phyloP scores from a whole-genome alignment of 2,797 vertebrate genomes.

The Onychomys leucogaster region DNA sequence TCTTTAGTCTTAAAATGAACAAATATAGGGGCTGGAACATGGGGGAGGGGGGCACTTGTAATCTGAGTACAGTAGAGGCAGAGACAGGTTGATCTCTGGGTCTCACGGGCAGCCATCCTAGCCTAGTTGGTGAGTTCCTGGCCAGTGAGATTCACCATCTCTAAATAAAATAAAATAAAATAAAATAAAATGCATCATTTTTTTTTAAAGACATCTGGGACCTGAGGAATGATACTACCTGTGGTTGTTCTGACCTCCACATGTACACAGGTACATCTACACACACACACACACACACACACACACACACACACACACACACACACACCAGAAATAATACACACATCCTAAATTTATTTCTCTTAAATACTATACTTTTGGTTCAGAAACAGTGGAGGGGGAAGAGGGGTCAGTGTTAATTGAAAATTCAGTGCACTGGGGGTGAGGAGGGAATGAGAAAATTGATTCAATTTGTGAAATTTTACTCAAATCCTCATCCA shows the following conservation, averaged over 20 bases:
- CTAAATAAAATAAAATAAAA: background rate
- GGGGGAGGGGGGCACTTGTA: too few relatives aligned
- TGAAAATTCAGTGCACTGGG: background rate
- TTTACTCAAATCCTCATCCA: background rate
- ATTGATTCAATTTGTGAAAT: background rate
- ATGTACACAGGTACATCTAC: background rate
- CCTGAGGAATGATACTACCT: background rate
- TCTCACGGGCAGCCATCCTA: too few relatives aligned
- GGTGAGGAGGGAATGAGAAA: background rate
- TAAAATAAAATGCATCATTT: background rate
- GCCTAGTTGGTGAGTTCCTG: background rate
- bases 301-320: too few relatives aligned
- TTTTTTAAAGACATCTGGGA: background rate
- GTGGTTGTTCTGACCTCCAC: background rate
- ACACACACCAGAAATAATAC: background rate
- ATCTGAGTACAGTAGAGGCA: background rate
- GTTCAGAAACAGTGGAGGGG: background rate
- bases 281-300: too few relatives aligned
- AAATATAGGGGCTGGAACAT: background rate
- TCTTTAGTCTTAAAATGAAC: background rate
- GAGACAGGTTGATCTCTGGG: background rate
- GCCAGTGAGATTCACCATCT: background rate
- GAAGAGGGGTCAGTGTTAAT: background rate
- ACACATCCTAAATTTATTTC: background rate
- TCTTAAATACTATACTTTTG: conserved; percentile 7